These are phyloP conservation scores for Melanerpes formicivorus DNA, from an alignment of 2,113 vertebrate species.

Conservation along the genomic window DNA sequence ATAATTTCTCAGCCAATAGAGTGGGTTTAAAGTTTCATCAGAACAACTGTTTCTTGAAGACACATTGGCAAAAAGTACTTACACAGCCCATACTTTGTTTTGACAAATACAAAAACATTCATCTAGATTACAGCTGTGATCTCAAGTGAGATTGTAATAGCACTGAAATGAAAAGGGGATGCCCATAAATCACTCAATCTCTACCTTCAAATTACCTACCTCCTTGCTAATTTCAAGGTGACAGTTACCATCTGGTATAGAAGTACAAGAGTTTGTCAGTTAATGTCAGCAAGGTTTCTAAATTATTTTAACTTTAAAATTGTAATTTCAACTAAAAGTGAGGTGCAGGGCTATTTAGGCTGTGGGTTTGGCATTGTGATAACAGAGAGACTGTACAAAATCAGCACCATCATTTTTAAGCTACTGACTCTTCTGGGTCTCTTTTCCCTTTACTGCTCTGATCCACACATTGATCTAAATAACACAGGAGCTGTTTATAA, in stretches of 20 bases:
- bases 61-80: neutral
- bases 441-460: neutral
- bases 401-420: neutral
- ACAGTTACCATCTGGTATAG: neutral
- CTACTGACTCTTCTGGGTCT: neutral
- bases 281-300: neutral
- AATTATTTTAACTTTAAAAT: neutral
- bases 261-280: neutral
- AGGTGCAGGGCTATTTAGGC: neutral
- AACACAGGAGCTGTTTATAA: neutral
- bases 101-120: conserved; percentile 27
- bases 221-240: conserved; percentile 28
- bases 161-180: conserved; percentile 58
- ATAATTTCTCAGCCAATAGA: neutral
- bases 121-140: conserved; percentile 36
- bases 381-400: neutral
- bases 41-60: conserved; percentile 29
- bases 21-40: conserved; percentile 37
- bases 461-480: neutral
- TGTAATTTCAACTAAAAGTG: neutral
- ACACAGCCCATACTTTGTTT: neutral
- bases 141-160: conserved; percentile 36
- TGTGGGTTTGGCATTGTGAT: neutral
- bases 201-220: neutral
- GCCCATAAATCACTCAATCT: conserved; percentile 56